A percentile compares a stretch with the other conserved stretches of the same genome.
Evolutionary conservation across 1,140 invertebrate genomes (phyloP).

Genomic region (Plectus sambesii): DNA sequence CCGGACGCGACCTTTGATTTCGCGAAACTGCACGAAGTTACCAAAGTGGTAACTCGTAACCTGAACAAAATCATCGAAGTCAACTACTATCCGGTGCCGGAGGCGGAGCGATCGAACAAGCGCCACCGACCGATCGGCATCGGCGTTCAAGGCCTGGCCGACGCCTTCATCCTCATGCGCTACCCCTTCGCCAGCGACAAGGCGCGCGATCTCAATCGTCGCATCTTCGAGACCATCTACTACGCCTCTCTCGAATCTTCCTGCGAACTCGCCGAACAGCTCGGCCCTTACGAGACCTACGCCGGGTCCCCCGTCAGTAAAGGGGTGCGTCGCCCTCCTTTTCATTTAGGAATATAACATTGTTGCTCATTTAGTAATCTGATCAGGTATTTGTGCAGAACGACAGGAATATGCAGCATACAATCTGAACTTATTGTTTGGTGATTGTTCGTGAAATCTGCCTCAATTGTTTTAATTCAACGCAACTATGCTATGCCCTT

Average conservation of each 20-base stretch:
- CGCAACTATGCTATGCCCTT: conserved; percentile 1
- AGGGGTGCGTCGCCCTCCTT: conserved; percentile 58
- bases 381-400: not conserved
- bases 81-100: conserved; percentile 81
- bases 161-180: conserved; percentile 87
- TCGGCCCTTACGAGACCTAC: conserved; percentile 81
- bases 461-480: too few species aligned
- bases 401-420: not conserved
- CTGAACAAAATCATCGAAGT: conserved; percentile 95
- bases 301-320: conserved; percentile 78
- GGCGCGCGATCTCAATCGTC: conserved; percentile 73
- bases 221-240: conserved; percentile 98
- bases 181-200: conserved; percentile 70
- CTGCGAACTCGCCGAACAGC: conserved; percentile 77
- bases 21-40: conserved; percentile 69
- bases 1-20: conserved; percentile 71
- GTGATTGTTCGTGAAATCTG: not conserved
- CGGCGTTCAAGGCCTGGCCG: conserved; percentile 89
- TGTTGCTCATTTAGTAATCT: too few species aligned
- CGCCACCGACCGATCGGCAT: conserved; percentile 87
- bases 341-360: conserved; percentile 1
- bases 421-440: too few species aligned
- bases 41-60: conserved; percentile 78
- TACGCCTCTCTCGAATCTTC: conserved; percentile 90
- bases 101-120: conserved; percentile 69